A percentile compares a stretch with the other conserved stretches of the same genome.
Evolutionary conservation across 1,140 invertebrate genomes (phyloP).

Genomic region (Diprion similis): DNA sequence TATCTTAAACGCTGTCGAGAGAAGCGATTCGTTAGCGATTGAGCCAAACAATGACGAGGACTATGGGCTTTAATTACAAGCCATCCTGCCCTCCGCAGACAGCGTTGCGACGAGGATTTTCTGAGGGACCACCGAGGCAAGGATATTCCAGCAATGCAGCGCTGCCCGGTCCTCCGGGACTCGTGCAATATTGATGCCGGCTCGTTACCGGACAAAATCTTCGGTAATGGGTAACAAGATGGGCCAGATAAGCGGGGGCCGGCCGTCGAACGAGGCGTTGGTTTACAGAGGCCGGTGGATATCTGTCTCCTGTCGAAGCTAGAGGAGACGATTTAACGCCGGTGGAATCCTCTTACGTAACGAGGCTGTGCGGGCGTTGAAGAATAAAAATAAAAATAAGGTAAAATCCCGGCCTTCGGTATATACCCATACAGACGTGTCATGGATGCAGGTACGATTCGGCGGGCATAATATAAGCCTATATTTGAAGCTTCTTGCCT

Average conservation of each 20-base stretch:
- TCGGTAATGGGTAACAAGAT: slow-evolving; percentile 32
- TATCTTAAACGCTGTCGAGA: slow-evolving; percentile 44
- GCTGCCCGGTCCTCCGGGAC: slow-evolving; percentile 15
- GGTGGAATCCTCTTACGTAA: neutral
- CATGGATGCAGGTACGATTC: too few species aligned
- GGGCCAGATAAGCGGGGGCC: slow-evolving; percentile 28
- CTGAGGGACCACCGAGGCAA: slow-evolving; percentile 35
- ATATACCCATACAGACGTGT: too few species aligned
- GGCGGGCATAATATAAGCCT: too few species aligned
- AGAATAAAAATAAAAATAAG: neutral
- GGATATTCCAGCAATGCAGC: slow-evolving; percentile 41
- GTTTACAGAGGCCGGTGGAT: neutral
- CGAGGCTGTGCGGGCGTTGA: slow-evolving; percentile 1
- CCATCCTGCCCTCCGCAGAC: slow-evolving; percentile 18
- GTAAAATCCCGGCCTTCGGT: too few species aligned
- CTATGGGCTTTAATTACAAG: slow-evolving; percentile 45
- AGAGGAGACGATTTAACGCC: neutral
- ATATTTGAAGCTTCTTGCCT: neutral
- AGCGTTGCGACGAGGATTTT: neutral
- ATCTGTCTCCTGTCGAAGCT: slow-evolving; percentile 1
- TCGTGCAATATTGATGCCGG: slow-evolving; percentile 22
- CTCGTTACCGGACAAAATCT: slow-evolving; percentile 41
- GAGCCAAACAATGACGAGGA: slow-evolving; percentile 41
- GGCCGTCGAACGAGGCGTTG: neutral
- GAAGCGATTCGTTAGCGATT: neutral